phyloP scores from a whole-genome alignment of 2,797 vertebrate species.

The Onychomys torridus region DNA sequence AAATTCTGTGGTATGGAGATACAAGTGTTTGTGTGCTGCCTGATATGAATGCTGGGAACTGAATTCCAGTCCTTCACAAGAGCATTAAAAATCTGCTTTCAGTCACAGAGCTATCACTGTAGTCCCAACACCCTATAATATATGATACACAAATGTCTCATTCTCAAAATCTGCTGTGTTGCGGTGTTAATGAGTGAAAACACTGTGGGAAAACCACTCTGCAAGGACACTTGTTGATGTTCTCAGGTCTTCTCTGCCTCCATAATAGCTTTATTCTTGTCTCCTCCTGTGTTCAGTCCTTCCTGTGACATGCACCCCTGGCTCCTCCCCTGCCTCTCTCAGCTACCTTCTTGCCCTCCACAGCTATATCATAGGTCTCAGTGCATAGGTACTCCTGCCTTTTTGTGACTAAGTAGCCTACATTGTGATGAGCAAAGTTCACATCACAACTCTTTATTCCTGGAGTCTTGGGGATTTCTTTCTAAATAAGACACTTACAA shows the following conservation, averaged over 20 bases:
- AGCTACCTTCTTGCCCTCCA: neutral
- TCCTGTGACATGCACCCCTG: fast-evolving
- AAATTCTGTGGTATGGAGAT: neutral
- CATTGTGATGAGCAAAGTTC: fast-evolving
- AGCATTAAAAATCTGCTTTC: neutral
- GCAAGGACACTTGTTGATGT: fast-evolving
- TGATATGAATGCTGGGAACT: neutral
- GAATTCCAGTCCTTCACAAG: neutral
- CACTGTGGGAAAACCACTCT: neutral
- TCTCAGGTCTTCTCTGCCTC: neutral
- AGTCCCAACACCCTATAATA: neutral
- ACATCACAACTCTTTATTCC: neutral
- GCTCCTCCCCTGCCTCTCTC: neutral
- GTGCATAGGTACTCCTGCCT: neutral
- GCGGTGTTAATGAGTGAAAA: neutral
- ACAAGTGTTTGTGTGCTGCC: too few relatives aligned
- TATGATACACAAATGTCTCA: neutral
- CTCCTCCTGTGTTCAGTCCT: neutral
- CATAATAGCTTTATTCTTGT: neutral
- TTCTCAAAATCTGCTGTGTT: too few relatives aligned
- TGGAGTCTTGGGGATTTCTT: neutral
- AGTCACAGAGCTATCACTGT: neutral
- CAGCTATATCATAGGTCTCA: neutral
- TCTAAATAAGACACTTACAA: neutral
- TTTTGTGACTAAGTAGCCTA: neutral